Conservation (phyloP, 2,888 invertebrate genomes). For the Tinea semifulvella region DNA sequence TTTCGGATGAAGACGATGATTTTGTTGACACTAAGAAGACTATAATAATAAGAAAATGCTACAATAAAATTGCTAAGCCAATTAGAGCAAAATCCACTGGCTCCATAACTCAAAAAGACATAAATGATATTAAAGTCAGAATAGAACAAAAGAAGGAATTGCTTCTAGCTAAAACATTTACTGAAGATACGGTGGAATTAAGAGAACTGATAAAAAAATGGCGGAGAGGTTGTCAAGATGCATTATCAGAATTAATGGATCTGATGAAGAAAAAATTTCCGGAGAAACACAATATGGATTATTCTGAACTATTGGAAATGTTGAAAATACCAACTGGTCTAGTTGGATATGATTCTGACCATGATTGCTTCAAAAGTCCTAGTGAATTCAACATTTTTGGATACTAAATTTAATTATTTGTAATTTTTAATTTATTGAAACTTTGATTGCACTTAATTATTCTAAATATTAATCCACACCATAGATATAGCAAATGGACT, state of each 20-base stretch:
- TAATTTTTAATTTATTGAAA: too few relatives aligned
- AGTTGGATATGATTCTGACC: conserved; percentile 58
- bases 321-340: conserved; percentile 55
- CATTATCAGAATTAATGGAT: conserved; percentile 55
- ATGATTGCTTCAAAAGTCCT: conserved; percentile 53
- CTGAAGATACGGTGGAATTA: conserved; percentile 56
- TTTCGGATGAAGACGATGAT: conserved; percentile 38
- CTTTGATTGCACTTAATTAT: too few relatives aligned
- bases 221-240: conserved; percentile 63
- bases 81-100: conserved; percentile 52
- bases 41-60: conserved; percentile 42
- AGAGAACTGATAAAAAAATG: conserved; percentile 56
- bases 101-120: conserved; percentile 50
- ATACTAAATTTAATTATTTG: neutral
- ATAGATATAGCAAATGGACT: too few relatives aligned
- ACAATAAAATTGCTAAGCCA: conserved; percentile 42
- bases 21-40: conserved; percentile 42
- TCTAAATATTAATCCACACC: too few relatives aligned
- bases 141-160: conserved; percentile 51
- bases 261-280: conserved; percentile 47
- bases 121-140: conserved; percentile 44
- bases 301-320: conserved; percentile 51
- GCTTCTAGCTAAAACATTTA: conserved; percentile 38
- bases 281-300: conserved; percentile 47
- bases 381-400: conserved; percentile 26